Base-by-base conservation (phyloP, 2,888 invertebrate species). In the Stegana nigrithorax region DNA sequence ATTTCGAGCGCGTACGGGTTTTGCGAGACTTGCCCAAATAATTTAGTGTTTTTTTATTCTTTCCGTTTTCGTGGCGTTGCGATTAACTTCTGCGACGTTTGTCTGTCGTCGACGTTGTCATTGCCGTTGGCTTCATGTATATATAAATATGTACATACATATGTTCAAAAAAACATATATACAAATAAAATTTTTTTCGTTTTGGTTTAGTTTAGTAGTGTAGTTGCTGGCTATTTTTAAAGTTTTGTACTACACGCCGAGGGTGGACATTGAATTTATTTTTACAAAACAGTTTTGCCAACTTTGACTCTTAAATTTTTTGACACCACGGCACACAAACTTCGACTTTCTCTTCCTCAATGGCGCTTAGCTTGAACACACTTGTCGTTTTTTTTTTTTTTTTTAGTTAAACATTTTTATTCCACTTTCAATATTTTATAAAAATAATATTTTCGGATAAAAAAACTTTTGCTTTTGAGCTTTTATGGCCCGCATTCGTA, bases 201-300 rank as follows among this genome's bases (percentile, higher is more conserved):
- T 59, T 66, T 58, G 44, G 45, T 58, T 67, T 51, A 56, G 57
- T 53, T 58, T 67, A 63, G 70, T 70, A 57, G 69, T 69, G 47
- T 66, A 64, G 58, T 70, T 59, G 47, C 32, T 58, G 68, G 68
- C 77, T 81, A 81, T 81, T 82, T 81, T 73, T 81, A 81, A 77
- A n/a, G n/a, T n/a, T n/a, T n/a, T n/a, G 65, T 72, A 68, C 67
- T 71, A 67, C n/a, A n/a, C 73, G 68, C 70, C 75, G 71, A 75
- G 73, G 72, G 81, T 80, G 81, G 75, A 77, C 77, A 81, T 78
- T 73, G 68, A 79, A 78, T 80, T 80, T 76, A 73, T 74, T 72
- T 76, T 71, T 73, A 4, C 17, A 39, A 39, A 39, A 39, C 39
- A 39, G n/a, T 39, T 39, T 10, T 27, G 26, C 51, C 26, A 51